Evolutionary conservation across 2,113 vertebrate species (phyloP), one percentile per base, ranked within the genome.

Genomic region (Macrotis lagotis): DNA sequence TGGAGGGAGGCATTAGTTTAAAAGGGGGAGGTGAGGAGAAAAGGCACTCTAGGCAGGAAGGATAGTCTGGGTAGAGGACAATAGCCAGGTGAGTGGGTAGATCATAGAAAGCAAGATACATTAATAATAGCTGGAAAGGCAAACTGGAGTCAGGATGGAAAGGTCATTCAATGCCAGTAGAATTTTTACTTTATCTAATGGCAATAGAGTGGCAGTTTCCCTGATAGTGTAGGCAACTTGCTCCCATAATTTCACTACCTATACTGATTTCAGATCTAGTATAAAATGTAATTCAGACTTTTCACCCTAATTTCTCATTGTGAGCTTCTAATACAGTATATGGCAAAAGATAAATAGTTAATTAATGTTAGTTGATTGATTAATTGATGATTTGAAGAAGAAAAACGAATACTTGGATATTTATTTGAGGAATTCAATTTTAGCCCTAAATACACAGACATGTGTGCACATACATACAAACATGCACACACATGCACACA

Each of bases 361-460:
- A 83, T 24, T 44, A 44, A 44, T 44, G n/a, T 83, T 44, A 44
- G 66, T 44, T 2, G 8, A 24, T 44, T 44, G n/a, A 31, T 66
- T 66, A 12, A 66, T 31, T 59, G 55, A 59, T 31, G 28, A 53
- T 37, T 22, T 74, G 37, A 74, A 44, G 66, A 74, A 37, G 37
- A 44, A 74, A 93, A 93, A 50, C 51, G 48, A 50, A 94, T 25
- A 50, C 50, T 50, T 91, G 66, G 95, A 48, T 24, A 92, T 93
- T 49, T 24, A 92, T 93, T 49, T 91, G 51, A 95, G 92, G 91
- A 90, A 96, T 93, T 97, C 94, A 94, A 90, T 92, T 52, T 91
- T 14, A 96, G 66, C 48, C 55, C 37, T 83, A 44, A 83, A 74
- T 16, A n/a, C 37, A 74, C 12, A 74, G 37, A 83, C 16, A 28